A percentile compares a stretch with the other conserved stretches of the same genome.
These are phyloP conservation scores for Lamproptera curius DNA, from an alignment of 2,888 invertebrate species.

Conservation along the genomic window DNA sequence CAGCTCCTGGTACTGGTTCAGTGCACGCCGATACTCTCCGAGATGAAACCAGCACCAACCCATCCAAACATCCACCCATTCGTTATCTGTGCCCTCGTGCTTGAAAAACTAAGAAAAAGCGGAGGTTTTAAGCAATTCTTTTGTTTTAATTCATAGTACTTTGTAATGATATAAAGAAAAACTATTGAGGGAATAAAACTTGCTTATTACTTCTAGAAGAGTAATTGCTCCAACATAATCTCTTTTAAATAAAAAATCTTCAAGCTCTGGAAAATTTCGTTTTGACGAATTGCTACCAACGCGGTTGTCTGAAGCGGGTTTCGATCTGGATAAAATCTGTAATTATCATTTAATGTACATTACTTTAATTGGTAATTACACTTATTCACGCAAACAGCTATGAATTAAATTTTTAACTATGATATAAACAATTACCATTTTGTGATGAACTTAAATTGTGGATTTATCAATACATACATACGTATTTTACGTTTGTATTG, in stretches of 20 bases:
- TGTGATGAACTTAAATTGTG: no score
- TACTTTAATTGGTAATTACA: no score
- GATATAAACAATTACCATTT: no score
- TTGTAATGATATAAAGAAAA: background rate
- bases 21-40: constrained; percentile 92
- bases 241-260: constrained; percentile 91
- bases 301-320: constrained; percentile 82
- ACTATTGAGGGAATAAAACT: background rate
- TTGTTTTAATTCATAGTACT: no score
- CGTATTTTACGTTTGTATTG: no score
- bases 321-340: constrained; percentile 89
- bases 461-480: no score
- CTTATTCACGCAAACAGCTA: no score
- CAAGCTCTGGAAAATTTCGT: constrained; percentile 86
- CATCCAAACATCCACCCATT: constrained; percentile 87
- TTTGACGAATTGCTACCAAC: constrained; percentile 50
- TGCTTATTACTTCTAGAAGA: constrained; percentile 86
- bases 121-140: no score
- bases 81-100: constrained; percentile 55
- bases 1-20: constrained; percentile 83
- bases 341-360: no score
- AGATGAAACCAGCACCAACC: constrained; percentile 98
- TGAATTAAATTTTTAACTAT: no score
- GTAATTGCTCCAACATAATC: constrained; percentile 98
- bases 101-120: constrained; percentile 54